A percentile compares a stretch with the other conserved stretches of the same genome.
Evolutionary conservation across 2,888 invertebrate genomes (phyloP).

Genomic region (Ephialtes manifestator): DNA sequence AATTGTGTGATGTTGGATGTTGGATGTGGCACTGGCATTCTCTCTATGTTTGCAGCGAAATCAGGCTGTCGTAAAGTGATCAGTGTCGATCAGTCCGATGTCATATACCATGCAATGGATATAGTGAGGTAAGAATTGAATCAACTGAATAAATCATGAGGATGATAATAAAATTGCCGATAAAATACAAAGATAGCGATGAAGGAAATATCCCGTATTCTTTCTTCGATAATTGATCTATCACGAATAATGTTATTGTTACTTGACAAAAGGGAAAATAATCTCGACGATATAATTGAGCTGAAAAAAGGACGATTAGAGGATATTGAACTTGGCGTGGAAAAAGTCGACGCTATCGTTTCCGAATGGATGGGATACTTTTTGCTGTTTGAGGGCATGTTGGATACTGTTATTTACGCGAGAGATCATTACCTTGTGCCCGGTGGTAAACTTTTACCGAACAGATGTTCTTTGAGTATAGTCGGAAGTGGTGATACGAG

Average conservation of each 20-base stretch:
- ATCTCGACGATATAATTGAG: conserved; percentile 90
- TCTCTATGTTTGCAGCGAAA: conserved; percentile 99
- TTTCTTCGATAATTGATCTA: conserved; percentile 24
- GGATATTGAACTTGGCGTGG: conserved; percentile 91
- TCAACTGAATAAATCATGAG: not conserved
- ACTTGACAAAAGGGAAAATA: conserved; percentile 89
- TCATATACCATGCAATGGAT: conserved; percentile 98
- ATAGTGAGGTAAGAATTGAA: conserved; percentile 91
- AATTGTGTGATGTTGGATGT: conserved; percentile 96
- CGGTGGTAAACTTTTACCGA: conserved; percentile 93
- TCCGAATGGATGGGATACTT: conserved; percentile 99
- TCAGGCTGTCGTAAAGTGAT: conserved; percentile 96
- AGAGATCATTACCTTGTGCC: conserved; percentile 93
- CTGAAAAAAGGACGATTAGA: conserved; percentile 95
- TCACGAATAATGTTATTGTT: conserved; percentile 39
- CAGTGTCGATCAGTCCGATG: conserved; percentile 98
- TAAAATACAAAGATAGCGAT: not conserved
- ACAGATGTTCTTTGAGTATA: conserved; percentile 93
- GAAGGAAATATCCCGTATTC: not conserved
- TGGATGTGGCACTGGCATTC: conserved; percentile 98
- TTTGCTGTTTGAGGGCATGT: conserved; percentile 98
- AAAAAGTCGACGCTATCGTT: conserved; percentile 96
- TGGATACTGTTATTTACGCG: conserved; percentile 96
- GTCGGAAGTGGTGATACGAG: conserved; percentile 92
- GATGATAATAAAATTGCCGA: not conserved